Conservation (phyloP, 2,113 vertebrate species). For the Camelus dromedarius region DNA sequence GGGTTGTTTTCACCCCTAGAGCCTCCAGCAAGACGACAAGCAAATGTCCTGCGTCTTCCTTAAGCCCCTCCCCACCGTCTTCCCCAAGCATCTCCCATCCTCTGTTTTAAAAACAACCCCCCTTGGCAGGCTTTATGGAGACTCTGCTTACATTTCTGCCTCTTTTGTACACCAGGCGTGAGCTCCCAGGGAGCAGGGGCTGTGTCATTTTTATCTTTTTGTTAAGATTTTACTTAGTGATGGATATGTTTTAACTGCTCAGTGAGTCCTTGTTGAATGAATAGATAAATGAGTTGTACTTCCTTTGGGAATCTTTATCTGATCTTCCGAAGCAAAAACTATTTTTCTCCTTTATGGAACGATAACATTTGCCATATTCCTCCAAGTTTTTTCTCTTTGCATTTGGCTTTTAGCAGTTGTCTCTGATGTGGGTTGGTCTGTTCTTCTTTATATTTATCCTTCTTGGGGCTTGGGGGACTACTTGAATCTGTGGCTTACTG, state of each 20-base stretch:
- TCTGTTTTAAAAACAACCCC: neutral
- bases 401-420: neutral
- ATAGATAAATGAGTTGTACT: neutral
- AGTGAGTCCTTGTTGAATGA: neutral
- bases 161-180: neutral
- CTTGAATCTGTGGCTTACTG: neutral
- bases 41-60: neutral
- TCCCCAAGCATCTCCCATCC: neutral
- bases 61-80: neutral
- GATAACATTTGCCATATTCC: neutral
- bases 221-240: neutral
- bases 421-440: neutral
- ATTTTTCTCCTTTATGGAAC: neutral
- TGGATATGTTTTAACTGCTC: neutral
- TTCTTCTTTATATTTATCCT: conserved; percentile 39
- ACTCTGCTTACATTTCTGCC: conserved; percentile 25
- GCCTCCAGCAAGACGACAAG: neutral
- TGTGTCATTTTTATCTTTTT: neutral
- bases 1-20: neutral
- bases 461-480: neutral
- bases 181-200: neutral
- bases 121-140: conserved; percentile 8
- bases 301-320: conserved; percentile 3
- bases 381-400: neutral
- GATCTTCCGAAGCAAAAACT: neutral